phyloP scores from a whole-genome alignment of 2,888 invertebrate species.

The Conops quadrifasciatus region DNA sequence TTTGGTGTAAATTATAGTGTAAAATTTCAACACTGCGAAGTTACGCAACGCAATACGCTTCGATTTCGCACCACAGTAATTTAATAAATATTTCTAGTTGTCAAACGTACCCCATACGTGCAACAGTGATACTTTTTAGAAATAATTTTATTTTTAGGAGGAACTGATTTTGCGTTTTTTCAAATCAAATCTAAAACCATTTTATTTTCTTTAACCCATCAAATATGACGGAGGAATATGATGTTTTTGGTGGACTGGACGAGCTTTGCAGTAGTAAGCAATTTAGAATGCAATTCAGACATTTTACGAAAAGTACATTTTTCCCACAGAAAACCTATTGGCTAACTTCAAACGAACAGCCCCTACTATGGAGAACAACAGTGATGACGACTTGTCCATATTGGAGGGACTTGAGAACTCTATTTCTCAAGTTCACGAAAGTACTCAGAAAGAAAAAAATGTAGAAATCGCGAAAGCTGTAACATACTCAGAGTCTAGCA shows the following conservation, averaged over 20 bases:
- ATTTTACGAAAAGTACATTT: not conserved
- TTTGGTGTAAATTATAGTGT: too few relatives aligned
- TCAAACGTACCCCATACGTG: too few relatives aligned
- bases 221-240: slow-evolving; percentile 40
- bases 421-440: not conserved
- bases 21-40: too few relatives aligned
- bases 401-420: slow-evolving; percentile 28
- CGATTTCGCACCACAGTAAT: too few relatives aligned
- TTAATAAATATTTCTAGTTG: too few relatives aligned
- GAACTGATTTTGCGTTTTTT: too few relatives aligned
- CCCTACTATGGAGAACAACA: slow-evolving; percentile 9
- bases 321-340: slow-evolving; percentile 38
- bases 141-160: too few relatives aligned
- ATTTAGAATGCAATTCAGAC: not conserved
- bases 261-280: slow-evolving; percentile 41
- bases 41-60: too few relatives aligned
- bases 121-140: too few relatives aligned
- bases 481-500: too few relatives aligned
- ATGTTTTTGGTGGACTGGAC: slow-evolving; percentile 46
- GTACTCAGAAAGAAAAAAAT: not conserved
- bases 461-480: not conserved
- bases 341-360: slow-evolving; percentile 35
- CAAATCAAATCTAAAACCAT: too few relatives aligned
- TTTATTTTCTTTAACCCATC: too few relatives aligned
- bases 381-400: slow-evolving; percentile 24